A percentile compares a stretch with the other conserved stretches of the same genome.
phyloP scores from a whole-genome alignment of 2,113 vertebrate species.

The Chelonoidis abingdonii region DNA sequence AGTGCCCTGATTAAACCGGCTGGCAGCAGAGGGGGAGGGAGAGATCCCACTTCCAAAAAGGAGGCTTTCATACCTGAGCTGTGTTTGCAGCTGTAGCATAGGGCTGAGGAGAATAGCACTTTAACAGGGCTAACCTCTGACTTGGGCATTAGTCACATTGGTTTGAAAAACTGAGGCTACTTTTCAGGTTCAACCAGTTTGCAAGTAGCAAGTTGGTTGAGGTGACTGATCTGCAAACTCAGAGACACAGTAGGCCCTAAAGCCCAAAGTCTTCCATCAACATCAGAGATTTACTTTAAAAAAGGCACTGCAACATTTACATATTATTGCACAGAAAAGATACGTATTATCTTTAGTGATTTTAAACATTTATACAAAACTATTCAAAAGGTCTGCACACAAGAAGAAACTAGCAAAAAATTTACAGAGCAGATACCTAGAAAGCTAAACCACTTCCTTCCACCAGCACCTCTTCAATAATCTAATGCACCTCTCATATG shows the following conservation, averaged over 20 bases:
- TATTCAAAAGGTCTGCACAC: background rate
- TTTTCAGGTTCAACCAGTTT: background rate
- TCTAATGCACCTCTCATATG: accelerated
- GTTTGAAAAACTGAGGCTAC: background rate
- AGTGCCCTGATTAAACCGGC: background rate
- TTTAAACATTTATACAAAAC: accelerated
- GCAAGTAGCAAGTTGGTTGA: background rate
- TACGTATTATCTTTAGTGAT: accelerated
- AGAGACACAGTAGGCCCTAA: accelerated
- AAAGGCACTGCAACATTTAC: background rate
- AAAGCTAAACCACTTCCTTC: background rate
- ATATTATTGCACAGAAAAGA: accelerated
- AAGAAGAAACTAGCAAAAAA: accelerated
- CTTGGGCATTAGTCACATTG: background rate
- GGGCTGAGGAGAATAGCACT: constrained; percentile 26
- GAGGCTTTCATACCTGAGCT: constrained; percentile 3
- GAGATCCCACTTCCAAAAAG: background rate
- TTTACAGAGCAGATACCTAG: background rate
- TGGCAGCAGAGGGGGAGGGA: background rate
- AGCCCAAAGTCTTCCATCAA: accelerated
- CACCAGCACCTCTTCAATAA: accelerated
- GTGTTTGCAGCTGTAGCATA: constrained; percentile 13
- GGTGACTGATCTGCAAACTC: background rate
- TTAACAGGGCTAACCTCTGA: background rate
- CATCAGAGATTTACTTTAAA: accelerated